Conservation (phyloP, 2,797 vertebrate species). For the Poliocrania exsul region DNA sequence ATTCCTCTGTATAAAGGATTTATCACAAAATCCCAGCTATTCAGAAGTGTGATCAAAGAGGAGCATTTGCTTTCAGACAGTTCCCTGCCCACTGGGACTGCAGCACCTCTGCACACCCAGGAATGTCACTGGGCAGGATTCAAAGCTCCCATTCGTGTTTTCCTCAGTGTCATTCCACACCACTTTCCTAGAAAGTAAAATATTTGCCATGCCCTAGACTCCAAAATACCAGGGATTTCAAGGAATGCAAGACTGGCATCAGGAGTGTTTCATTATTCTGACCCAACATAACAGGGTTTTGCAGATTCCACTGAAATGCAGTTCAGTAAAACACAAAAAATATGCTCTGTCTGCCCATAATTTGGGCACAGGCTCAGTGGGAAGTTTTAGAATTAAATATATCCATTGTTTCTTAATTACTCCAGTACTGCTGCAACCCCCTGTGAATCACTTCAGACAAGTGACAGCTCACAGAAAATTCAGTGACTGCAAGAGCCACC, state of each 20-base stretch:
- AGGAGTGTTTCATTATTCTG: neutral
- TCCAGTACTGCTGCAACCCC: neutral
- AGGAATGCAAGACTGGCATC: neutral
- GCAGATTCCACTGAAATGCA: neutral
- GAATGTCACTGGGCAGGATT: neutral
- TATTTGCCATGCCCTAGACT: neutral
- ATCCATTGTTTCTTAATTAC: neutral
- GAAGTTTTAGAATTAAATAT: neutral
- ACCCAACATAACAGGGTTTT: neutral
- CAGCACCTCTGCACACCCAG: neutral
- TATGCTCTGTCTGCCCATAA: accelerated
- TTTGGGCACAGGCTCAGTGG: neutral
- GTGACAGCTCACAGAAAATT: neutral
- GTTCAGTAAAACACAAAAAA: neutral
- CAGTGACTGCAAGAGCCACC: neutral
- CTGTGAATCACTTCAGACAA: neutral
- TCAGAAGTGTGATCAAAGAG: neutral
- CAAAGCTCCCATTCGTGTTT: neutral
- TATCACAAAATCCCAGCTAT: neutral
- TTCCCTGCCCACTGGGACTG: neutral
- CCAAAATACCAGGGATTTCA: neutral
- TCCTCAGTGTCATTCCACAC: neutral
- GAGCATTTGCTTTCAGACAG: neutral
- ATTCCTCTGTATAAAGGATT: neutral
- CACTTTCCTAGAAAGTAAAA: neutral